phyloP scores from a whole-genome alignment of 2,113 vertebrate genomes.

The Emydocephalus ijimae region DNA sequence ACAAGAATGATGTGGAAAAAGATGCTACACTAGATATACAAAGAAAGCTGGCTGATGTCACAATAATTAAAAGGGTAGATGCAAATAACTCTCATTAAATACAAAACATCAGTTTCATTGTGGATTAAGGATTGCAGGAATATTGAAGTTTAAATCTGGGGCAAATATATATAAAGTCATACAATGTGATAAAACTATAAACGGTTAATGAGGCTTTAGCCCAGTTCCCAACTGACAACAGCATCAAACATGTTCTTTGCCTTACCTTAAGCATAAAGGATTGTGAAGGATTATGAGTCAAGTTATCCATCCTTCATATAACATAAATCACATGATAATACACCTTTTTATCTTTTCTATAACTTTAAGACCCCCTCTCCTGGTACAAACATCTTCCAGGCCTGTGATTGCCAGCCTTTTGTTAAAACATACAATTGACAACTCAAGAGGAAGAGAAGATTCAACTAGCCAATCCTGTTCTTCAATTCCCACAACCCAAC shows the following conservation, averaged over 20 bases:
- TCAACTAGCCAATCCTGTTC: not conserved
- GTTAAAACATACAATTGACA: not conserved
- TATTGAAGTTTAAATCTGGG: not conserved
- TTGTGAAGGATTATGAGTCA: not conserved
- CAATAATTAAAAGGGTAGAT: not conserved
- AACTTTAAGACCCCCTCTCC: not conserved
- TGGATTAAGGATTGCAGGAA: not conserved
- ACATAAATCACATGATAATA: not conserved
- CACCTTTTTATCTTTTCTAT: not conserved
- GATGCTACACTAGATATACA: not conserved
- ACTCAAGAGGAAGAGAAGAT: not conserved
- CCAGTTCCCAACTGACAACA: not conserved
- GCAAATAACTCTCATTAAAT: not conserved
- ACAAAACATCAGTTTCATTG: not conserved
- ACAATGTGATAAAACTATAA: not conserved
- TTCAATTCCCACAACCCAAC: not conserved
- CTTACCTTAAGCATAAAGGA: not conserved
- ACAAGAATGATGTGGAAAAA: not conserved
- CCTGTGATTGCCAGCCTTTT: not conserved
- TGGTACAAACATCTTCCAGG: not conserved
- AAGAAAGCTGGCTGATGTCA: not conserved
- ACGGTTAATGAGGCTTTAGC: not conserved
- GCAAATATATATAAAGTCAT: not conserved
- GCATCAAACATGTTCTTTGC: not conserved
- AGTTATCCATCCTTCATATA: not conserved